These are phyloP conservation scores for Chromoteleia sp. DNA, from an alignment of 2,888 invertebrate species.

Conservation along the genomic window DNA sequence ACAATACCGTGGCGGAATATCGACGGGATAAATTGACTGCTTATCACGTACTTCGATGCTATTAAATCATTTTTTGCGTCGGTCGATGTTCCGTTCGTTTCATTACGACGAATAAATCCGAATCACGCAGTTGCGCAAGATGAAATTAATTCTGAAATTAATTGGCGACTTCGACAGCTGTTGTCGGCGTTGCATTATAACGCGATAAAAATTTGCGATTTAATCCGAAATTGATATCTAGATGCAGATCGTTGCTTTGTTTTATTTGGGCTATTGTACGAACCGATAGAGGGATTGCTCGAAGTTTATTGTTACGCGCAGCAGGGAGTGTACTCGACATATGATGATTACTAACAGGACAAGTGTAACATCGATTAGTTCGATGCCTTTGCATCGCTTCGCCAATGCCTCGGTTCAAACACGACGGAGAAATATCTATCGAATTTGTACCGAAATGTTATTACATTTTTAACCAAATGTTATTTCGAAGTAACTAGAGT, in stretches of 20 bases:
- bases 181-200: too few species aligned
- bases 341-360: slow-evolving; percentile 55
- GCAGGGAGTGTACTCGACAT: slow-evolving; percentile 48
- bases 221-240: slow-evolving; percentile 17
- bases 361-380: slow-evolving; percentile 64
- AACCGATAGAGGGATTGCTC: slow-evolving; percentile 38
- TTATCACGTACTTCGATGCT: slow-evolving; percentile 19
- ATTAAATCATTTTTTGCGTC: slow-evolving; percentile 30
- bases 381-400: slow-evolving; percentile 45
- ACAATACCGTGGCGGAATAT: slow-evolving; percentile 14
- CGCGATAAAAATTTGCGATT: slow-evolving; percentile 5
- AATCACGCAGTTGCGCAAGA: not conserved
- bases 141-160: too few species aligned
- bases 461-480: slow-evolving; percentile 10
- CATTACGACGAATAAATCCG: not conserved
- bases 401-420: slow-evolving; percentile 12
- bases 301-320: slow-evolving; percentile 55
- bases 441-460: slow-evolving; percentile 17
- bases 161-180: too few species aligned
- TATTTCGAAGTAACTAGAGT: not conserved
- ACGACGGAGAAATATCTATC: slow-evolving; percentile 13
- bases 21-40: slow-evolving; percentile 13
- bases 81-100: slow-evolving; percentile 1
- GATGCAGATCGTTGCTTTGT: slow-evolving; percentile 31
- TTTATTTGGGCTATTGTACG: slow-evolving; percentile 46